Evolutionary conservation across 2,113 vertebrate species (phyloP), one percentile per base, ranked within the genome.

Genomic region (Chloebia gouldiae): DNA sequence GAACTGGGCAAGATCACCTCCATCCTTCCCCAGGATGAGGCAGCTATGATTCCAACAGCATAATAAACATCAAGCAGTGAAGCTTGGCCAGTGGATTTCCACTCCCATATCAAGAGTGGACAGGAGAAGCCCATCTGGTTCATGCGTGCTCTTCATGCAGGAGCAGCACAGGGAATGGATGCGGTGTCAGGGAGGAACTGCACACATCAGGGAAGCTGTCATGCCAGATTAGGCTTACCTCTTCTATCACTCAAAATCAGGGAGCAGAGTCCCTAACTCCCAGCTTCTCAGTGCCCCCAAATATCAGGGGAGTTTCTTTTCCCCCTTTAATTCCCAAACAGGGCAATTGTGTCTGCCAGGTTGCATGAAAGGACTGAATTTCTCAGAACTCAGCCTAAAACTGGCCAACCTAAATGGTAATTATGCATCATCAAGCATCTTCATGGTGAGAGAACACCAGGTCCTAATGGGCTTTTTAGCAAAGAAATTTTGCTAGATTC

Each of bases 101-200:
- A 42, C 18, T 18, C 47, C 44, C 17, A 28, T 30, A n/a, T 31
- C 40, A 77, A 27, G 11, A 37, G 15, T 1, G 22, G 31, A 64
- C 23, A 68, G 20, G 33, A 80, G 33, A 37, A 88, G 6, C 37
- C 17, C 79, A 25, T 40, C 42, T 80, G 61, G n/a, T 64, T 90
- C 11, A 3, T 7, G 8, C 27, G 21, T 31, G 61, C 21, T 77
- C 45, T 61, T 76, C 45, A 37, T 4, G n/a, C 59, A 61, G 64
- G 73, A 87, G 33, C 31, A 71, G 20, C 72, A 18, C 35, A 35
- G 45, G 44, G 47, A 63, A 66, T 2, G 5, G 59, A 54, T 22
- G 30, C 0, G 0, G 11, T 6, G 5, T 17, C 82, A 35, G 19
- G 31, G 65, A 59, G 63, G 77, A 84, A 6, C 56, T 24, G 30